Conservation (phyloP, 2,113 vertebrate species). For the Sinocyclocheilus anshuiensis region DNA sequence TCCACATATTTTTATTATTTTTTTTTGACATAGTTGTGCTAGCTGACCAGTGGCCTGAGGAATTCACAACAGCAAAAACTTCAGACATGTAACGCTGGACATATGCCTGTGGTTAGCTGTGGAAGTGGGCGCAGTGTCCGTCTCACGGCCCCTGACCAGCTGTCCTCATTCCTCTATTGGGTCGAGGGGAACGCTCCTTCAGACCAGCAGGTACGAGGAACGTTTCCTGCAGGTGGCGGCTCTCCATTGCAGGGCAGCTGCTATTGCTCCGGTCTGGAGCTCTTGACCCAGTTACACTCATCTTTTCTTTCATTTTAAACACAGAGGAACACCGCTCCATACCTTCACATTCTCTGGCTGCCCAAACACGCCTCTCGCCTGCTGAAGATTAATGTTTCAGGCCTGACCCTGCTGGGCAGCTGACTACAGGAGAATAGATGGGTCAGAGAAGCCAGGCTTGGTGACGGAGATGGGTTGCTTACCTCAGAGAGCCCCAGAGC, state of each 20-base stretch:
- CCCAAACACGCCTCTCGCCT: conserved; percentile 22
- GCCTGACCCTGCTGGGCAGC: conserved; percentile 73
- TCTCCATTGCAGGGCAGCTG: conserved; percentile 68
- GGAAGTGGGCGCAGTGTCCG: conserved; percentile 41
- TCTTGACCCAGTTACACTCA: conserved; percentile 77
- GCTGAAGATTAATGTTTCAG: conserved; percentile 76
- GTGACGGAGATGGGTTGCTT: conserved; percentile 52
- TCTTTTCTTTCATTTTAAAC: conserved; percentile 61
- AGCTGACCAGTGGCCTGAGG: conserved; percentile 46
- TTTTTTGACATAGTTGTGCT: background rate
- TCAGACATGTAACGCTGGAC: conserved; percentile 31
- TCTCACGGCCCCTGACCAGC: conserved; percentile 69
- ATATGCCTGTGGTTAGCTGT: conserved; percentile 29
- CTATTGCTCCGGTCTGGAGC: conserved; percentile 74
- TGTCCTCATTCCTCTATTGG: conserved; percentile 60
- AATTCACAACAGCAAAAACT: conserved; percentile 48
- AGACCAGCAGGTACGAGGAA: conserved; percentile 50
- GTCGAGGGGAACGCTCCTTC: conserved; percentile 25
- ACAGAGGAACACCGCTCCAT: conserved; percentile 56
- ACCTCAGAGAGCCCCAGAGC: conserved; percentile 47
- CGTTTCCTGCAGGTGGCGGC: conserved; percentile 55
- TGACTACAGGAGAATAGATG: conserved; percentile 63
- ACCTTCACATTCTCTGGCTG: conserved; percentile 42
- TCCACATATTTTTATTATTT: background rate
- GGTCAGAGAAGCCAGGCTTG: conserved; percentile 63